phyloP scores from a whole-genome alignment of 1,140 invertebrate genomes.

The Dryas iulia region DNA sequence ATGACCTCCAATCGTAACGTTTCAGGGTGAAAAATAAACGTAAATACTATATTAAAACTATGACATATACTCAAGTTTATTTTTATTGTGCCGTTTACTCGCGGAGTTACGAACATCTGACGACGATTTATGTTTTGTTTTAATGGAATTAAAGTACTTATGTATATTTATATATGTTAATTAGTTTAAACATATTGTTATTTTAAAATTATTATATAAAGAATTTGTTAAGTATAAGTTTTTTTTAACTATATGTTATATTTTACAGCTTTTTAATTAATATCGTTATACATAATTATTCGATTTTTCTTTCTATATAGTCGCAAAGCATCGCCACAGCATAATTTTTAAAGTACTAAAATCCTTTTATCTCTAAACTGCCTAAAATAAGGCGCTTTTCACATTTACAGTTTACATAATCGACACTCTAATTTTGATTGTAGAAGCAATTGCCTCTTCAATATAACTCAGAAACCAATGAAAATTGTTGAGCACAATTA shows the following conservation, averaged over 20 bases:
- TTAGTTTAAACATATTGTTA: background rate
- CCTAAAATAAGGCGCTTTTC: background rate
- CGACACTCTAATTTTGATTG: background rate
- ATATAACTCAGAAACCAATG: background rate
- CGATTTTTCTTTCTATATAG: no score
- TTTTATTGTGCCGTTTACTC: slow-evolving; percentile 17
- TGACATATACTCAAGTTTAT: slow-evolving; percentile 29
- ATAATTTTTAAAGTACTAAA: background rate
- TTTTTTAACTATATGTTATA: no score
- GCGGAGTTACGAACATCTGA: background rate
- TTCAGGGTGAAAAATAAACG: slow-evolving; percentile 40
- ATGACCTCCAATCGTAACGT: slow-evolving; percentile 35
- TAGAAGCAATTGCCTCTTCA: background rate
- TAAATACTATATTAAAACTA: slow-evolving; percentile 33
- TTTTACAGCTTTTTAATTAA: no score
- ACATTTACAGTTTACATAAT: background rate
- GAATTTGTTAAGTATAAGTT: no score
- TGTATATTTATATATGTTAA: background rate
- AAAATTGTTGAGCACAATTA: background rate
- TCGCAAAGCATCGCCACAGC: background rate
- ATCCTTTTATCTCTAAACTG: background rate
- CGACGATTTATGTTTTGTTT: background rate
- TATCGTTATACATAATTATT: no score
- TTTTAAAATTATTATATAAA: background rate
- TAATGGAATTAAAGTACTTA: background rate